phyloP scores from a whole-genome alignment of 64 coral and sea anemone genomes.

The Trachythela sp. region DNA sequence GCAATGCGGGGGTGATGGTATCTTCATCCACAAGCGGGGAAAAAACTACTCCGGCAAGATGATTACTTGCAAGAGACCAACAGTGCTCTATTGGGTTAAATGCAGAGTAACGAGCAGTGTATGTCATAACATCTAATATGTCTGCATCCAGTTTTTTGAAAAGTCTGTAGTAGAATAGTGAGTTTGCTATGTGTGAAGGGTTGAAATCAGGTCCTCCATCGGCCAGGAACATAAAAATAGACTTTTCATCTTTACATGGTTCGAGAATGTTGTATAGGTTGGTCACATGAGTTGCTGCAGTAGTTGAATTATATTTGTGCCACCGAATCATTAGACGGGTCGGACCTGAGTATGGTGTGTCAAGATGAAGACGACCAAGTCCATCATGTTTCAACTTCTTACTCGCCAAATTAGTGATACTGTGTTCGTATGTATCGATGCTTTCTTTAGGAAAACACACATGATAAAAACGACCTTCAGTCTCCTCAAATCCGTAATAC shows the following conservation, averaged over 20 bases:
- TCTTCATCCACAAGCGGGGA: neutral
- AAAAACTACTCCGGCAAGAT: neutral
- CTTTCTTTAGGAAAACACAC: neutral
- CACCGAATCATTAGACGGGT: neutral
- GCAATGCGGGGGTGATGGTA: neutral
- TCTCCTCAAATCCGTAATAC: neutral
- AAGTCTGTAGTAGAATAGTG: slow-evolving; percentile 1
- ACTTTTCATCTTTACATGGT: neutral
- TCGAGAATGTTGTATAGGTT: slow-evolving; percentile 4
- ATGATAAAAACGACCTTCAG: neutral
- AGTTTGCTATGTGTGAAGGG: neutral
- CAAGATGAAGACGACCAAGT: slow-evolving; percentile 6
- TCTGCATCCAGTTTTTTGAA: slow-evolving; percentile 15
- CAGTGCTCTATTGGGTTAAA: slow-evolving; percentile 17
- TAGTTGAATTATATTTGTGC: slow-evolving; percentile 14
- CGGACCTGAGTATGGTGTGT: slow-evolving; percentile 7
- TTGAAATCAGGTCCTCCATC: slow-evolving; percentile 9
- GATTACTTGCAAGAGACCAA: slow-evolving; percentile 2
- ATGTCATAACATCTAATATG: slow-evolving; percentile 15
- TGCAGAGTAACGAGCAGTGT: neutral
- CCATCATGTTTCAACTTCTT: slow-evolving; percentile 4
- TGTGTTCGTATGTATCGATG: neutral
- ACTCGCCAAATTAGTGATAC: neutral
- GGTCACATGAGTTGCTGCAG: slow-evolving; percentile 2
- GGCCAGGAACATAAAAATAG: neutral